Conservation (phyloP, 2,888 invertebrate genomes). For the Polietes domitor region DNA sequence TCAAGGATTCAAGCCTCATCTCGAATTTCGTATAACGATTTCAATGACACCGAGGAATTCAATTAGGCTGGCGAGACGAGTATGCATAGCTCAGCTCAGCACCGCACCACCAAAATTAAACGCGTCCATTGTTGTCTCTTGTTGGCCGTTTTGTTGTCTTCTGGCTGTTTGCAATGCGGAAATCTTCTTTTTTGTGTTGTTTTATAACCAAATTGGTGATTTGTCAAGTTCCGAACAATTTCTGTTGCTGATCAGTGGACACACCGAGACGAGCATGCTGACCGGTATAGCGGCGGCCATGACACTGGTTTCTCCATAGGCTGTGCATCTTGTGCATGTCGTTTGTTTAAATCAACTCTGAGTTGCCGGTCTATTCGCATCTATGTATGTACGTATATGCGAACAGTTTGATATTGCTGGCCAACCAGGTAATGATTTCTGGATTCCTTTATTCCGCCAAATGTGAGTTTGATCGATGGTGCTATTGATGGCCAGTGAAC, state of each 20-base stretch:
- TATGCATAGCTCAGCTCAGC: too few species aligned
- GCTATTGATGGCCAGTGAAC: conserved; percentile 61
- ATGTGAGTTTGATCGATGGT: conserved; percentile 62
- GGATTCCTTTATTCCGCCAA: conserved; percentile 52
- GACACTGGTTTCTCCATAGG: conserved; percentile 31
- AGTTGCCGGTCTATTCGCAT: conserved; percentile 1
- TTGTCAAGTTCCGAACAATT: conserved; percentile 61
- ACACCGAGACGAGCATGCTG: not conserved
- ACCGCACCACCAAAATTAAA: not conserved
- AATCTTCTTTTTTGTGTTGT: conserved; percentile 45
- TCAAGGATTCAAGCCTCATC: conserved; percentile 43
- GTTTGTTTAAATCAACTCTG: conserved; percentile 49
- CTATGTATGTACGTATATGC: not conserved
- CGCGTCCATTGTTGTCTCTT: too few species aligned
- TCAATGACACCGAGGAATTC: not conserved
- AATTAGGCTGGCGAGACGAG: not conserved
- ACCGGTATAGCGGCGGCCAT: conserved; percentile 48
- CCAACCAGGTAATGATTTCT: conserved; percentile 33
- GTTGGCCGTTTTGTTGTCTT: not conserved
- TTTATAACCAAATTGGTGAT: conserved; percentile 59
- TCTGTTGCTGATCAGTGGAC: conserved; percentile 28
- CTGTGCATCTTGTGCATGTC: not conserved
- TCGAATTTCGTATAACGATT: not conserved
- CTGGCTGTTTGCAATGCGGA: conserved; percentile 56
- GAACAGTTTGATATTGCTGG: conserved; percentile 40